phyloP scores from a whole-genome alignment of 1,140 invertebrate species.

The Drosophila paulistorum region DNA sequence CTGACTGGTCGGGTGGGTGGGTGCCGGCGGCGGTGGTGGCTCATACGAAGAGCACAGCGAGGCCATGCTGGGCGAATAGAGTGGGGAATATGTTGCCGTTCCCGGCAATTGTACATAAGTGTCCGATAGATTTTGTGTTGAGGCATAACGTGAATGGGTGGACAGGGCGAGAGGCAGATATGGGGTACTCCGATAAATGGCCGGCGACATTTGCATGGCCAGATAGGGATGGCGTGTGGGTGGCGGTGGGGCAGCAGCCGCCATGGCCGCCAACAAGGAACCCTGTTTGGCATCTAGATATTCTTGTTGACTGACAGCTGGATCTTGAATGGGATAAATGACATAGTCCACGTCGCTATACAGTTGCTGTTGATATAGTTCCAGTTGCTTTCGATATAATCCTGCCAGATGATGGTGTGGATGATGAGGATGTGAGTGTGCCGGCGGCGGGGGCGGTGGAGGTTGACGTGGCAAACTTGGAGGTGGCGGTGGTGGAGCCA shows the following conservation, averaged over 20 bases:
- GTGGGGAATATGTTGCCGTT: slow-evolving; percentile 83
- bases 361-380: slow-evolving; percentile 93
- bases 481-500: slow-evolving; percentile 84
- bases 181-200: slow-evolving; percentile 91
- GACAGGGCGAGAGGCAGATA: slow-evolving; percentile 88
- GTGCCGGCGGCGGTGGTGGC: slow-evolving; percentile 84
- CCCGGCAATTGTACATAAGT: slow-evolving; percentile 87
- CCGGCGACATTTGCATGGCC: slow-evolving; percentile 85
- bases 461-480: slow-evolving; percentile 84
- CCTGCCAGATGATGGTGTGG: slow-evolving; percentile 85
- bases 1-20: slow-evolving; percentile 13
- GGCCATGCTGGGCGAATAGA: slow-evolving; percentile 85
- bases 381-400: slow-evolving; percentile 89
- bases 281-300: slow-evolving; percentile 94
- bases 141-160: slow-evolving; percentile 87
- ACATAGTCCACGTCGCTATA: slow-evolving; percentile 95
- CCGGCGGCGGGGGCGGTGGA: slow-evolving; percentile 83
- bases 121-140: slow-evolving; percentile 90
- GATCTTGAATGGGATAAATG: slow-evolving; percentile 94
- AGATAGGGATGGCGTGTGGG: slow-evolving; percentile 85
- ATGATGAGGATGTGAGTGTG: slow-evolving; percentile 38
- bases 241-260: slow-evolving; percentile 85
- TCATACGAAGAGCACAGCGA: slow-evolving; percentile 84
- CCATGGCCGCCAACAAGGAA: slow-evolving; percentile 86
- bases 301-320: slow-evolving; percentile 93